Conservation (phyloP, 2,797 vertebrate species). For the Amniataba percoides region DNA sequence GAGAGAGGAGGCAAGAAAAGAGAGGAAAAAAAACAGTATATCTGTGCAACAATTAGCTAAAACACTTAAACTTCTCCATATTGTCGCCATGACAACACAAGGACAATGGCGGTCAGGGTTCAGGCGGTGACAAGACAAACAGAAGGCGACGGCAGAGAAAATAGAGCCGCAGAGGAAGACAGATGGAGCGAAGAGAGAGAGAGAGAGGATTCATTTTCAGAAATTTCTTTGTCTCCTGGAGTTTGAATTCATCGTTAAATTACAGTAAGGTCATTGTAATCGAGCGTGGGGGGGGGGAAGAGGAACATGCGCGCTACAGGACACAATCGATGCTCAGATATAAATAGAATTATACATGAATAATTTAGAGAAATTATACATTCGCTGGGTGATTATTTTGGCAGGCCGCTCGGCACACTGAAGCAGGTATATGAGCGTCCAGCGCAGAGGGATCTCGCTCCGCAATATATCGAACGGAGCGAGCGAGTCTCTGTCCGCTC, state of each 20-base stretch:
- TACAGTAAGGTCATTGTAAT: background rate
- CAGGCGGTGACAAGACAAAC: conserved; percentile 32
- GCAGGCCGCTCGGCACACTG: conserved; percentile 8
- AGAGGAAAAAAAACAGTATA: background rate
- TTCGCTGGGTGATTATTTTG: conserved; percentile 21
- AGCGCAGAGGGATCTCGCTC: background rate
- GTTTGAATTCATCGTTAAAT: conserved; percentile 20
- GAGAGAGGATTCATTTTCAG: conserved; percentile 15
- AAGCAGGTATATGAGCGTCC: conserved; percentile 3
- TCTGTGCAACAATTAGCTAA: conserved; percentile 50
- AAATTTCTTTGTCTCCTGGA: background rate
- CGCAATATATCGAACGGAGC: background rate
- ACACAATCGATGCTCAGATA: background rate
- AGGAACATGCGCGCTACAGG: background rate
- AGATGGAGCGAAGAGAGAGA: conserved; percentile 24
- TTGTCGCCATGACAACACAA: conserved; percentile 65
- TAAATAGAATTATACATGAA: conserved; percentile 13
- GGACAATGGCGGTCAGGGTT: conserved; percentile 63
- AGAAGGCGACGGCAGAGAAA: conserved; percentile 37
- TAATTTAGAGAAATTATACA: conserved; percentile 39
- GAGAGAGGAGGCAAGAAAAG: background rate
- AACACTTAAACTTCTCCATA: conserved; percentile 35
- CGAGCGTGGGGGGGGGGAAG: background rate
- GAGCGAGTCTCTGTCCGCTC: conserved; percentile 17
- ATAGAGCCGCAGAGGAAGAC: conserved; percentile 20